phyloP scores from a whole-genome alignment of 1,140 invertebrate species.

The Eufriesea mexicana region DNA sequence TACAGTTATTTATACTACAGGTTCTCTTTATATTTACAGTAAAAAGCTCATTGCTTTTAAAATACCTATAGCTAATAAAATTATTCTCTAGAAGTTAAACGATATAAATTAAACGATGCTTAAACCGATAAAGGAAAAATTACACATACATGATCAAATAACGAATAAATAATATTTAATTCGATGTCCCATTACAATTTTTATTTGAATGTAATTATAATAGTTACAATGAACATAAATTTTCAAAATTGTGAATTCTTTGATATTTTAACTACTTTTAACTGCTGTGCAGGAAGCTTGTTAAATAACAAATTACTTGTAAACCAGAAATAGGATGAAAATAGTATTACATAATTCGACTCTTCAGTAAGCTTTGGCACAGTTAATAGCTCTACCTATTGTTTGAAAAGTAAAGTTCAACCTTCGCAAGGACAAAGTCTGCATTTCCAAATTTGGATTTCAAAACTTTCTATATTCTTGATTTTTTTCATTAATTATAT shows the following conservation, averaged over 20 bases:
- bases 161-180: background rate
- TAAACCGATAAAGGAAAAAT: too few relatives aligned
- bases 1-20: too few relatives aligned
- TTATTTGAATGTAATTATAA: too few relatives aligned
- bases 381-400: background rate
- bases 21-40: too few relatives aligned
- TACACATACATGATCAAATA: background rate
- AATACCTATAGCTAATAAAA: too few relatives aligned
- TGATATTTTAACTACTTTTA: background rate
- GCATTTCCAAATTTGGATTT: background rate
- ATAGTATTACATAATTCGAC: background rate
- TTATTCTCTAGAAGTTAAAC: too few relatives aligned
- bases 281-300: background rate
- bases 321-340: background rate
- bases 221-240: background rate
- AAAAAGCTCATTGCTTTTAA: too few relatives aligned
- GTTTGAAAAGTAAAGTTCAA: background rate
- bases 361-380: background rate
- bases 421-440: background rate
- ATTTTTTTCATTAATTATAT: background rate
- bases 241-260: background rate
- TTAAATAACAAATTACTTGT: slow-evolving; percentile 9
- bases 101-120: too few relatives aligned
- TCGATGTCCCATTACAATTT: too few relatives aligned
- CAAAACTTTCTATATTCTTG: background rate